Conservation (phyloP, 2,888 invertebrate species). For the Crioceris asparagi region DNA sequence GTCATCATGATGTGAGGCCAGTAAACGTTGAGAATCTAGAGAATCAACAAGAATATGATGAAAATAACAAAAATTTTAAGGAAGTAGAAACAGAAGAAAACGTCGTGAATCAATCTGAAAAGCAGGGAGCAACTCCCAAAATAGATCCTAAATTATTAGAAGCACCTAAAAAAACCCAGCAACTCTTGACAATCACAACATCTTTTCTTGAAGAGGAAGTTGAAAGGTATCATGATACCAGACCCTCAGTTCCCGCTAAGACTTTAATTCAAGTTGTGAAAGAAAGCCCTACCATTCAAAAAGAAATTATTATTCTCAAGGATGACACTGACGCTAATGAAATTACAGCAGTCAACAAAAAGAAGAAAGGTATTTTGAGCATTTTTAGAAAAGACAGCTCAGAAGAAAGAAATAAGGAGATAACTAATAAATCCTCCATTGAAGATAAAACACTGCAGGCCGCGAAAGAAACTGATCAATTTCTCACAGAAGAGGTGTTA, state of each 20-base stretch:
- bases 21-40: too few species aligned
- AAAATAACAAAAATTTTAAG: constrained; percentile 2
- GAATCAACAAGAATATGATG: not conserved
- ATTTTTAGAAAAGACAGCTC: too few species aligned
- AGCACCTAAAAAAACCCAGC: not conserved
- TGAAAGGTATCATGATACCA: not conserved
- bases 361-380: too few species aligned
- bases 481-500: not conserved
- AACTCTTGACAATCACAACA: not conserved
- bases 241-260: too few species aligned
- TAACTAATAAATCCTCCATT: too few species aligned
- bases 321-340: too few species aligned
- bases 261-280: too few species aligned
- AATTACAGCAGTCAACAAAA: too few species aligned
- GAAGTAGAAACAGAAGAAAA: constrained; percentile 11
- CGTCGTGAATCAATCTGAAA: not conserved
- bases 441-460: constrained; percentile 1
- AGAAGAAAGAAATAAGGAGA: too few species aligned
- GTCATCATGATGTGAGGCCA: constrained; percentile 19
- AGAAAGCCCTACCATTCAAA: too few species aligned
- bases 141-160: not conserved
- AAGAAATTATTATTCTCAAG: too few species aligned
- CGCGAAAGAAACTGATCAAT: constrained; percentile 1
- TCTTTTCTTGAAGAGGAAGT: not conserved
- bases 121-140: not conserved